A percentile compares a stretch with the other conserved stretches of the same genome.
Conservation (phyloP, 2,797 vertebrate species). For the Peromyscus eremicus region DNA sequence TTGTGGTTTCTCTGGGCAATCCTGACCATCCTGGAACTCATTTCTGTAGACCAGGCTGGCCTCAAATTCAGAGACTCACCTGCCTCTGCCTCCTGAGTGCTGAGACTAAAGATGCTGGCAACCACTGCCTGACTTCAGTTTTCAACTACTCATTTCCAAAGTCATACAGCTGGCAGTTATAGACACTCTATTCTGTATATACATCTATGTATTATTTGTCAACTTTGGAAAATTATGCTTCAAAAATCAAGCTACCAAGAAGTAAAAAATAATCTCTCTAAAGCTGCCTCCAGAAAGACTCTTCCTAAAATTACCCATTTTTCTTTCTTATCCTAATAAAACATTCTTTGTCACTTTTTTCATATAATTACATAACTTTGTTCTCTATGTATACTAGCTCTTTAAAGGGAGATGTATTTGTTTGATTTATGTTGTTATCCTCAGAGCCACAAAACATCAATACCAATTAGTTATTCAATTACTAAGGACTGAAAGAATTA, state of each 20-base stretch:
- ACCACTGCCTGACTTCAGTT: neutral
- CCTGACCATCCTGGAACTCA: too few relatives aligned
- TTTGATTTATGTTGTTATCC: neutral
- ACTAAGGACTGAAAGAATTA: neutral
- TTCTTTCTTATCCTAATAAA: neutral
- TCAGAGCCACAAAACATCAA: neutral
- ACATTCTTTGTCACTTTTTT: neutral
- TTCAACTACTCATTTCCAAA: neutral
- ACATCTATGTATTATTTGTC: neutral
- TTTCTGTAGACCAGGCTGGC: too few relatives aligned
- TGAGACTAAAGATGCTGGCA: too few relatives aligned
- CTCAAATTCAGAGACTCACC: too few relatives aligned
- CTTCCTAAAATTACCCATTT: neutral
- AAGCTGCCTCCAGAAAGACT: neutral
- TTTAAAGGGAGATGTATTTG: neutral
- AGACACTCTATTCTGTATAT: too few relatives aligned
- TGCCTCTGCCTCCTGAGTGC: too few relatives aligned
- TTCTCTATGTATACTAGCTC: neutral
- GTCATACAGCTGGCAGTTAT: too few relatives aligned
- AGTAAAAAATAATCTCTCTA: neutral
- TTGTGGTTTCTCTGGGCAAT: too few relatives aligned
- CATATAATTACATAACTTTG: neutral
- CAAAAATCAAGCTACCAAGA: neutral
- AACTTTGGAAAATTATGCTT: neutral
- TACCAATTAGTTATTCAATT: neutral